A percentile compares a stretch with the other conserved stretches of the same genome.
Conservation (phyloP, 2,888 invertebrate genomes). For the Sinopyrophorus schimmeli region DNA sequence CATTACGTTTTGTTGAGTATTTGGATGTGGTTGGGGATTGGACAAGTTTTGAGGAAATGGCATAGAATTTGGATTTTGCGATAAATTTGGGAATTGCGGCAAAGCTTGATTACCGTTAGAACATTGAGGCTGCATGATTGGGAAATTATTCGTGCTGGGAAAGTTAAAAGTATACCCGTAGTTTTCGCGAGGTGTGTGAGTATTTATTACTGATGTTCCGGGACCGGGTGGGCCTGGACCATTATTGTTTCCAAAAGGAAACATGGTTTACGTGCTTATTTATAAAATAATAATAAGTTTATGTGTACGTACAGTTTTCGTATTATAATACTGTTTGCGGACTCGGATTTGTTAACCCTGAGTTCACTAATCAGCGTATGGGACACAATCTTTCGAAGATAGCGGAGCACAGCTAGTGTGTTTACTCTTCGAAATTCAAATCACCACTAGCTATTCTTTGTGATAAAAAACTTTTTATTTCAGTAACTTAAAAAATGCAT, state of each 20-base stretch:
- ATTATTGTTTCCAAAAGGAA: not conserved
- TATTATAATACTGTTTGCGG: not conserved
- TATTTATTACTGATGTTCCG: slow-evolving; percentile 6
- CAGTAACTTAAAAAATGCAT: too few relatives aligned
- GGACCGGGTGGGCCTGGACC: slow-evolving; percentile 7
- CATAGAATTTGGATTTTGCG: slow-evolving; percentile 8
- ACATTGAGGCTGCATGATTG: not conserved
- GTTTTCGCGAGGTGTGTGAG: slow-evolving; percentile 1
- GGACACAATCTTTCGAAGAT: slow-evolving; percentile 4
- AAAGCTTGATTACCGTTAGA: not conserved
- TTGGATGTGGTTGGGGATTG: slow-evolving; percentile 5
- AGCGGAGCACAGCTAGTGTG: slow-evolving; percentile 5
- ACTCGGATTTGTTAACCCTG: not conserved
- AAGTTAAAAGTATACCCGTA: slow-evolving; percentile 6
- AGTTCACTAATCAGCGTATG: slow-evolving; percentile 1
- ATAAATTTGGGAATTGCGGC: slow-evolving; percentile 2
- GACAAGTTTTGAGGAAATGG: slow-evolving; percentile 1
- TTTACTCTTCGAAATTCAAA: slow-evolving; percentile 4
- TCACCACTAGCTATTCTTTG: not conserved
- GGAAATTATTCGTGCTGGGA: not conserved
- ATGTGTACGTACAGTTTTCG: slow-evolving; percentile 2
- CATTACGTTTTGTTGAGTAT: slow-evolving; percentile 9
- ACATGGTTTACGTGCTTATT: slow-evolving; percentile 6
- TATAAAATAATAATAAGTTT: slow-evolving; percentile 7
- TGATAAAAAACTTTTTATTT: too few relatives aligned